A percentile compares a stretch with the other conserved stretches of the same genome.
phyloP scores from a whole-genome alignment of 2,888 invertebrate genomes.

The Autographa gamma region DNA sequence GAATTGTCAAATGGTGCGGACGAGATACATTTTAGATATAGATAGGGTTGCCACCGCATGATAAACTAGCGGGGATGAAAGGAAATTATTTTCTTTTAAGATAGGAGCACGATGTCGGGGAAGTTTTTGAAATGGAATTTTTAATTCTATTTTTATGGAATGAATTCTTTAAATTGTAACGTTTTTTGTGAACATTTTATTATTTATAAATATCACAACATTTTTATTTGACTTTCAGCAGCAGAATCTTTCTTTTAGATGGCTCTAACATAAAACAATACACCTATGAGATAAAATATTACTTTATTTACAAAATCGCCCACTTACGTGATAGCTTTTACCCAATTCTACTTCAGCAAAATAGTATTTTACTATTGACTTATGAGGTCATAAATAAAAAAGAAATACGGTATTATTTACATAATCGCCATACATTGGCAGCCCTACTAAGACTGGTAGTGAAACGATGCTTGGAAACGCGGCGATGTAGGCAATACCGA shows the following conservation, averaged over 20 bases:
- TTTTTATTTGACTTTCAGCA: neutral
- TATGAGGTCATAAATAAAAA: neutral
- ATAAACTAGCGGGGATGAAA: slow-evolving; percentile 50
- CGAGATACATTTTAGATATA: slow-evolving; percentile 82
- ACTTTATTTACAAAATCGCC: neutral
- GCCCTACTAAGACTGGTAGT: slow-evolving; percentile 30
- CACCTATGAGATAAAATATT: neutral
- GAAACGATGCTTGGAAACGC: slow-evolving; percentile 55
- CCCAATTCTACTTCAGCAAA: neutral
- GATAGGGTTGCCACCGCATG: slow-evolving; percentile 65
- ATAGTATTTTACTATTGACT: neutral
- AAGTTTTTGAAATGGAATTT: slow-evolving; percentile 27
- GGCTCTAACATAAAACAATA: neutral
- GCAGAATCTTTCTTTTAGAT: neutral
- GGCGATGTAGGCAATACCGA: slow-evolving; percentile 51
- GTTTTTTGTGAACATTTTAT: neutral
- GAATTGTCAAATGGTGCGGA: slow-evolving; percentile 85
- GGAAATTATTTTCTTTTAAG: slow-evolving; percentile 38
- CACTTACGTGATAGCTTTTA: neutral
- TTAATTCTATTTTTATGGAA: neutral
- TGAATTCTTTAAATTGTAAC: neutral
- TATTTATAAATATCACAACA: neutral
- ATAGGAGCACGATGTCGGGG: slow-evolving; percentile 36
- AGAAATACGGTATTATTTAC: neutral
- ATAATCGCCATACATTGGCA: slow-evolving; percentile 5